These are phyloP conservation scores for Coenonympha glycerion DNA, from an alignment of 2,888 invertebrate genomes.

Conservation along the genomic window DNA sequence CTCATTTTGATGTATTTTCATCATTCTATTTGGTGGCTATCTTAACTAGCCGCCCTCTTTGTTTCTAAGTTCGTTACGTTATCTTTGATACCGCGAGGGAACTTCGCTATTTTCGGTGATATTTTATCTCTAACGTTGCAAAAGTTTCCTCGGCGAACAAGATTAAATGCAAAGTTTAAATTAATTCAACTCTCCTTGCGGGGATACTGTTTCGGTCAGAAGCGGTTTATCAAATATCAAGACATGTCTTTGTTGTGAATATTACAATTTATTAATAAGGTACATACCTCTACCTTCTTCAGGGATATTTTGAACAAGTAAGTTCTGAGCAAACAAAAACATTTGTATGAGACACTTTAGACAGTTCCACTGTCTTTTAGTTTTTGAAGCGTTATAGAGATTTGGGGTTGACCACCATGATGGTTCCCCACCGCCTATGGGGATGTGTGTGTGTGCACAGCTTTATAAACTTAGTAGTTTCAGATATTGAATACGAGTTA, in stretches of 20 bases:
- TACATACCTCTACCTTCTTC: neutral
- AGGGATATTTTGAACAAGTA: too few relatives aligned
- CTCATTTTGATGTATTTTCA: too few relatives aligned
- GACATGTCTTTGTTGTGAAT: slow-evolving; percentile 28
- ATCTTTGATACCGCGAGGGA: slow-evolving; percentile 52
- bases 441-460: too few relatives aligned
- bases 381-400: too few relatives aligned
- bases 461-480: too few relatives aligned
- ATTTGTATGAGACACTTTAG: too few relatives aligned
- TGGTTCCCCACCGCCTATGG: too few relatives aligned
- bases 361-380: too few relatives aligned
- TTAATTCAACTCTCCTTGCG: slow-evolving; percentile 60
- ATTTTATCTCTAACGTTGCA: slow-evolving; percentile 65
- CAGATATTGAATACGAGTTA: too few relatives aligned
- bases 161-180: slow-evolving; percentile 73
- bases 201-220: slow-evolving; percentile 52
- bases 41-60: slow-evolving; percentile 10
- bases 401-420: too few relatives aligned
- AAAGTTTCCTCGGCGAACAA: slow-evolving; percentile 66
- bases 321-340: neutral
- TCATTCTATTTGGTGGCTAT: slow-evolving; percentile 2
- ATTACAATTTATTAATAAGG: slow-evolving; percentile 30
- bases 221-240: slow-evolving; percentile 32
- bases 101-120: slow-evolving; percentile 61
- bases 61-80: slow-evolving; percentile 31